phyloP scores from a whole-genome alignment of 2,113 vertebrate genomes.

The Seriola aureovittata region DNA sequence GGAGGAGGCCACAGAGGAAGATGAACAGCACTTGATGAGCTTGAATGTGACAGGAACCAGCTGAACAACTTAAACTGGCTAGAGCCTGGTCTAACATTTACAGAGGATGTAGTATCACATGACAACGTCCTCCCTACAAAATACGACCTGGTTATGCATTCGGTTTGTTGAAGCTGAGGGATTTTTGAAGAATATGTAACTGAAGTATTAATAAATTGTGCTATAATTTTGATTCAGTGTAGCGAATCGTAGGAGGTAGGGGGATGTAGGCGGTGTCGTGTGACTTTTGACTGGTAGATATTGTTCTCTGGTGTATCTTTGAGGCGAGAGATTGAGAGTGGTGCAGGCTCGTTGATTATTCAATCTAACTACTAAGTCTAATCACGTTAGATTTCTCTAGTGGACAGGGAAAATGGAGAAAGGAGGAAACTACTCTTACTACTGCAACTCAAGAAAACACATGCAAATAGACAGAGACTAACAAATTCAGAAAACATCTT shows the following conservation, averaged over 20 bases:
- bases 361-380: neutral
- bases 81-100: neutral
- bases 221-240: neutral
- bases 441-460: no score
- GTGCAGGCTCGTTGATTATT: neutral
- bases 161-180: neutral
- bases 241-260: no score
- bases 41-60: conserved; percentile 26
- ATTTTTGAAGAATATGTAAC: neutral
- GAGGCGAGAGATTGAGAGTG: neutral
- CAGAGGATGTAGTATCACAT: neutral
- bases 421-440: no score
- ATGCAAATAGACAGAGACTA: no score
- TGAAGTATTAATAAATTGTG: neutral
- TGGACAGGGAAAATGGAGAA: neutral
- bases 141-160: neutral
- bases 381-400: neutral
- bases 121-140: neutral
- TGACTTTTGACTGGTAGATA: no score
- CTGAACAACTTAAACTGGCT: conserved; percentile 15
- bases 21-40: conserved; percentile 27
- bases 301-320: no score
- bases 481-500: no score
- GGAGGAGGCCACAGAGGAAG: conserved; percentile 13
- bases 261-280: no score